These are phyloP conservation scores for Nannobrachium achirus DNA, from an alignment of 2,113 vertebrate genomes.

Conservation along the genomic window DNA sequence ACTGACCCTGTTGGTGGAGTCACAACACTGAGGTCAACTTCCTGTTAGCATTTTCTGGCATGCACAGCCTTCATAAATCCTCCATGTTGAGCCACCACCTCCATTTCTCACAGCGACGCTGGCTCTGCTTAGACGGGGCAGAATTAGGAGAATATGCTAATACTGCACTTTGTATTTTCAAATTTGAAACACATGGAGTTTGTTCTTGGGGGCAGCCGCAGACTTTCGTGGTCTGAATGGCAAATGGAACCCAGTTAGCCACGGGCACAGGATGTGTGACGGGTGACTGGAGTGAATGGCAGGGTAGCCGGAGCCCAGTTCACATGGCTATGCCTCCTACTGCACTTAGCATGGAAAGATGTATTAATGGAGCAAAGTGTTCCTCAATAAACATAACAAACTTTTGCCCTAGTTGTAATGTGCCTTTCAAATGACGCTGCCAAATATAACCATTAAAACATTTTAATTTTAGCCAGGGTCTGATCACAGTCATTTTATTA, in stretches of 20 bases:
- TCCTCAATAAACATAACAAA: conserved; percentile 34
- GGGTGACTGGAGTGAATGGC: conserved; percentile 15
- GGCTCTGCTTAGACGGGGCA: conserved; percentile 22
- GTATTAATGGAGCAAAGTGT: conserved; percentile 32
- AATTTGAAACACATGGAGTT: conserved; percentile 43
- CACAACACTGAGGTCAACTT: conserved; percentile 62
- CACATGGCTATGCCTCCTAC: conserved; percentile 5
- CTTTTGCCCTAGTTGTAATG: conserved; percentile 16
- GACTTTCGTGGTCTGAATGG: conserved; percentile 16
- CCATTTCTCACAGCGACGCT: conserved; percentile 40
- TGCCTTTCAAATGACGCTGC: conserved; percentile 45
- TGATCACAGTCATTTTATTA: conserved; percentile 69
- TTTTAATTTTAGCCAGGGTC: conserved; percentile 49
- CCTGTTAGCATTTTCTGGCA: conserved; percentile 66
- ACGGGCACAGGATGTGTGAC: conserved; percentile 19
- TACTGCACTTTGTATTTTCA: conserved; percentile 38
- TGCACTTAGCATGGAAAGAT: conserved; percentile 23
- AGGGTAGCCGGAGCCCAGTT: conserved; percentile 3
- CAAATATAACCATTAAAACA: conserved; percentile 60
- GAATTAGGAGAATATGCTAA: conserved; percentile 36
- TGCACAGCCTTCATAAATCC: conserved; percentile 59
- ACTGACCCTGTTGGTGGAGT: conserved; percentile 54
- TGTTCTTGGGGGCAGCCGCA: conserved; percentile 29
- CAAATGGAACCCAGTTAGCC: conserved; percentile 8
- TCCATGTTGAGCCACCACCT: conserved; percentile 9